phyloP scores from a whole-genome alignment of 2,888 invertebrate genomes.

The Acanthosepion pharaonis region DNA sequence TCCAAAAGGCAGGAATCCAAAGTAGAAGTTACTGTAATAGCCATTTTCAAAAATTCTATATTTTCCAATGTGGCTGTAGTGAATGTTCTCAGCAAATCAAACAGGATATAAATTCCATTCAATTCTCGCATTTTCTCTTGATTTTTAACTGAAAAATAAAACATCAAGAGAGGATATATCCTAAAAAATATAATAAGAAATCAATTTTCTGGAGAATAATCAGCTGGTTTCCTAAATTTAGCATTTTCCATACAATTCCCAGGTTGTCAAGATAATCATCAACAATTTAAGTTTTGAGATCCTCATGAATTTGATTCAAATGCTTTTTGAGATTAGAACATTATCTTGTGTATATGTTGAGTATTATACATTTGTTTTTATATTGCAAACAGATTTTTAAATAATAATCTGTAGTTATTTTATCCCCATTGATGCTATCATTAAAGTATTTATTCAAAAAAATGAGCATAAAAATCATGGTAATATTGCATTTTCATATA shows the following conservation, averaged over 20 bases:
- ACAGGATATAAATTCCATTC: conserved; percentile 40
- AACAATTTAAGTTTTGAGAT: neutral
- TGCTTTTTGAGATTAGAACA: neutral
- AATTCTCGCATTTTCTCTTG: conserved; percentile 36
- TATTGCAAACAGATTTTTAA: neutral
- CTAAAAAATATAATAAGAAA: neutral
- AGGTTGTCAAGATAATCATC: neutral
- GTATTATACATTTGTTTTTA: neutral
- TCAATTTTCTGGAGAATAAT: neutral
- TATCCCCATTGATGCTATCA: neutral
- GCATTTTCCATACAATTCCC: neutral
- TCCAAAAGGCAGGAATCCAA: conserved; percentile 66
- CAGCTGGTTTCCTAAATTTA: too few species aligned
- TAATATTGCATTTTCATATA: too few species aligned
- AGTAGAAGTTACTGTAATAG: conserved; percentile 59
- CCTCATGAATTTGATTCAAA: neutral
- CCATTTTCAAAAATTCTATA: conserved; percentile 44
- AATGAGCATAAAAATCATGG: too few species aligned
- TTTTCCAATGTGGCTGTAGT: neutral
- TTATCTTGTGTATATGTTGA: neutral
- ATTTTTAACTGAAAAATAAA: neutral
- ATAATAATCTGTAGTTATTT: neutral
- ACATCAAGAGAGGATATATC: neutral
- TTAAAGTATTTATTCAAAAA: too few species aligned
- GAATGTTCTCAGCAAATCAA: neutral